These are phyloP conservation scores for Channallabes apus DNA, from an alignment of 2,797 vertebrate species.

Conservation along the genomic window DNA sequence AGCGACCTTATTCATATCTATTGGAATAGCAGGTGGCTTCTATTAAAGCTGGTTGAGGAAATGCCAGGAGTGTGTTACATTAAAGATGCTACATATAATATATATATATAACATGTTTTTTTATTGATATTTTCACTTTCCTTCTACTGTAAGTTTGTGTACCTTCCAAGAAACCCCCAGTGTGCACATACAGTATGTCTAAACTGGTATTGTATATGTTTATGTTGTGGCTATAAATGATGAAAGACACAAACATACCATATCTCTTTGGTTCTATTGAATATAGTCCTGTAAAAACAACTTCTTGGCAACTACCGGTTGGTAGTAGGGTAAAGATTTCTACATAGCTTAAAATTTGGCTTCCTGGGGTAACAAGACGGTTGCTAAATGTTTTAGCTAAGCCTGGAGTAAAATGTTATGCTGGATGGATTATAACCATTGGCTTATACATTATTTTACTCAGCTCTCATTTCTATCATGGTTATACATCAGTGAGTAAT, in stretches of 20 bases:
- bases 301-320: background rate
- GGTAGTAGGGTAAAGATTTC: background rate
- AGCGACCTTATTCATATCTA: background rate
- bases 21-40: background rate
- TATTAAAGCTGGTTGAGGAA: background rate
- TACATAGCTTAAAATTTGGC: background rate
- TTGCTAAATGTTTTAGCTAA: background rate
- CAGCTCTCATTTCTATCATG: background rate
- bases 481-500: background rate
- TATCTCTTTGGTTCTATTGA: background rate
- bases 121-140: background rate
- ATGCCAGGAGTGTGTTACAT: background rate
- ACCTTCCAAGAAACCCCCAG: background rate
- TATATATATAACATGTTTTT: background rate
- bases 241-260: background rate
- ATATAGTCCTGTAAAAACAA: background rate
- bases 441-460: background rate
- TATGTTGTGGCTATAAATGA: background rate
- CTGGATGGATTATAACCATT: background rate
- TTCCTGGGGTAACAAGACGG: background rate
- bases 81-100: background rate
- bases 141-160: background rate
- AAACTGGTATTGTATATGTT: background rate
- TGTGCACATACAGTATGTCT: background rate
- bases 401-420: background rate